Evolutionary conservation across 1,140 invertebrate species (phyloP), one percentile per base, ranked within the genome.

Genomic region (Zaprionus ornatus): DNA sequence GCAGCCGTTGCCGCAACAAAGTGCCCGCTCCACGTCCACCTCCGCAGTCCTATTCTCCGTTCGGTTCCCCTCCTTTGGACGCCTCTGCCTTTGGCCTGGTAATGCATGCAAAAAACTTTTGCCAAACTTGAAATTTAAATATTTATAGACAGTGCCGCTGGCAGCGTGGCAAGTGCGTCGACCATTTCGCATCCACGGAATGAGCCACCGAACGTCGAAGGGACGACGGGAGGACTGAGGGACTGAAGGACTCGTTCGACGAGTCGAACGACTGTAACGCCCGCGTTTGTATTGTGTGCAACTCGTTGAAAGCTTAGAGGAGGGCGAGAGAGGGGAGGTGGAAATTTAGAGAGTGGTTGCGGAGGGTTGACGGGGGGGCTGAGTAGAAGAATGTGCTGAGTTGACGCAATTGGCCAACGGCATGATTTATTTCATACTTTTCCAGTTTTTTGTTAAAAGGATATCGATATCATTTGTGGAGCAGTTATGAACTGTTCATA

Each of bases 61-160:
- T 2, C 48, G 6, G 27, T 29, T 2, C 48, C 4, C 10, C 29
- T 9, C 29, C 29, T 32, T 32, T 32, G 55, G 7, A 5, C 27
- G 25, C 6, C 56, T 7, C 54, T 17, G 55, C 42, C 48, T 57
- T 65, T 65, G 54, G 42, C 54, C 63, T 68, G 69, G 78, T 90
- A 88, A 88, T 90, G 85, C 86, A 90, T 90, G 85, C 85, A 85
- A 90, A 88, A 90, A 90, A 90, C 86, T 90, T 90, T 88, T 88
- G 80, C 79, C 85, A 88, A 90, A 90, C 85, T 90, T 90, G 82
- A 90, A 90, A 90, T 90, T 90, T 90, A 90, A 90, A 90, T 90
- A 90, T 90, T 90, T 90, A 90, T 90, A 90, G 85, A 90, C 85
- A 85, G 66, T 75, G 77, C 75, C 81, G 79, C 76, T 85, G 77